Evolutionary conservation across 2,113 vertebrate genomes (phyloP).

Genomic region (Chlamydotis undulata): DNA sequence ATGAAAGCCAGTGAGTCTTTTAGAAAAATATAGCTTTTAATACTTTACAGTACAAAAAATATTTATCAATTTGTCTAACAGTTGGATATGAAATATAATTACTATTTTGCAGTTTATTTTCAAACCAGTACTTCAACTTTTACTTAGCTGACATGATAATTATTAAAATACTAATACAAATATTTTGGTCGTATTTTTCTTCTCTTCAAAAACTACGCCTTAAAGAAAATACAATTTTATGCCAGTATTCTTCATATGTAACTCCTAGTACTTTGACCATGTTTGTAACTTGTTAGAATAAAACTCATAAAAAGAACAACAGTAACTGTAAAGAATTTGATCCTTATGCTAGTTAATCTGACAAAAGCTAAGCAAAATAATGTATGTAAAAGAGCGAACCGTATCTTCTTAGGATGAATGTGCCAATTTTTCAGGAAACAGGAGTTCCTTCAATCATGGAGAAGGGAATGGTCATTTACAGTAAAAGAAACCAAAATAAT

Average conservation of each 20-base stretch:
- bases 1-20: background rate
- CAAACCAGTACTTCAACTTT: background rate
- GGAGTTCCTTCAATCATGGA: background rate
- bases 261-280: background rate
- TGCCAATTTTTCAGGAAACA: background rate
- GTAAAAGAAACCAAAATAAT: background rate
- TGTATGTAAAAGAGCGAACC: background rate
- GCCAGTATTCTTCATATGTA: background rate
- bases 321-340: background rate
- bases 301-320: background rate
- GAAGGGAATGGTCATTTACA: background rate
- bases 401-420: background rate
- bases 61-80: background rate
- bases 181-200: background rate
- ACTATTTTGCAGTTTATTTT: background rate
- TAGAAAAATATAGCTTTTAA: background rate
- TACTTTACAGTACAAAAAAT: background rate
- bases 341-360: background rate
- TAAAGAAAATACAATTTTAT: background rate
- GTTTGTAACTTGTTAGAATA: background rate
- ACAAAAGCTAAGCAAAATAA: background rate
- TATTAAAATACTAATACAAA: background rate
- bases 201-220: background rate
- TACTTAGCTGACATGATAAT: background rate
- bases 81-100: background rate